A percentile compares a stretch with the other conserved stretches of the same genome.
These are phyloP conservation scores for Iguana delicatissima DNA, from an alignment of 2,797 vertebrate species.

Conservation along the genomic window DNA sequence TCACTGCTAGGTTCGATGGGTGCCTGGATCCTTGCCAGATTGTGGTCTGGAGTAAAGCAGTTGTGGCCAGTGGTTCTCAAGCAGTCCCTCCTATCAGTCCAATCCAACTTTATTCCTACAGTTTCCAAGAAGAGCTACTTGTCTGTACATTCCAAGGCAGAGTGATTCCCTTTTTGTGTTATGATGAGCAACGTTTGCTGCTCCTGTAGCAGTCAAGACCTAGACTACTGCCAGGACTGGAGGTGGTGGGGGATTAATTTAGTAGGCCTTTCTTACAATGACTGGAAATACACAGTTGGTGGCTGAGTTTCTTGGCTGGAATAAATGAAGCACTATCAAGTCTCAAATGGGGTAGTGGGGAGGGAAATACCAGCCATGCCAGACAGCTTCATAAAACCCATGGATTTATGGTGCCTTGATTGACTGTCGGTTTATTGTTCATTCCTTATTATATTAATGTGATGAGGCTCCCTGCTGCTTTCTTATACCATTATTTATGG, in stretches of 20 bases:
- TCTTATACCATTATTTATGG: slow-evolving; percentile 36
- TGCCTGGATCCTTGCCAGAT: neutral
- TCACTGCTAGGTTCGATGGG: neutral
- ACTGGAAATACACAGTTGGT: neutral
- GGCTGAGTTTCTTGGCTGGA: neutral
- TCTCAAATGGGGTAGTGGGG: neutral
- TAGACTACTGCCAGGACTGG: neutral
- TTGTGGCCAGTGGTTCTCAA: neutral
- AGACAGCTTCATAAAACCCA: slow-evolving; percentile 19
- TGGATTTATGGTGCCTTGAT: neutral
- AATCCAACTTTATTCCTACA: accelerated
- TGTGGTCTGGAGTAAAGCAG: neutral
- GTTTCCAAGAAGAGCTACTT: too few relatives aligned
- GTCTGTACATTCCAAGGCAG: neutral
- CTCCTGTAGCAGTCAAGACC: neutral
- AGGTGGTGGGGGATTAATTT: neutral
- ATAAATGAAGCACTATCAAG: neutral
- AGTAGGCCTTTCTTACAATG: neutral
- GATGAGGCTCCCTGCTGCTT: slow-evolving; percentile 42
- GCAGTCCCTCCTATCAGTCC: neutral
- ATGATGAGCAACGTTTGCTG: neutral
- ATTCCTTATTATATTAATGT: slow-evolving; percentile 40
- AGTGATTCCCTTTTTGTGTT: neutral
- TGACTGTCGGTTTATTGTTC: slow-evolving; percentile 27
- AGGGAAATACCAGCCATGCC: neutral